Evolutionary conservation across 53 echinoderm and acorn worm genomes (phyloP).

Genomic region (Paracentrotus lividus): DNA sequence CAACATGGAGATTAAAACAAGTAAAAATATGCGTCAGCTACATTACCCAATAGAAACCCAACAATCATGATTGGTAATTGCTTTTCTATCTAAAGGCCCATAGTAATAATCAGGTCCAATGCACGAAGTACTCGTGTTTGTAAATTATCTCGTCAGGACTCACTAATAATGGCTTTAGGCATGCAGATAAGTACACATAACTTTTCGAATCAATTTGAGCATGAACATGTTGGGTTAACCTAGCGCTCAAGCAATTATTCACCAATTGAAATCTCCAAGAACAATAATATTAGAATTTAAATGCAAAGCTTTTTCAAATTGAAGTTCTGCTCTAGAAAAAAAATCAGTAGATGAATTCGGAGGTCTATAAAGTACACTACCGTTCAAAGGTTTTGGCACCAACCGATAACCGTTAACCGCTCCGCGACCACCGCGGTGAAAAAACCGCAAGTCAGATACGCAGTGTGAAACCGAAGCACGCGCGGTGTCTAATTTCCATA

Average conservation of each 20-base stretch:
- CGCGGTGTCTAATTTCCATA: too few relatives aligned
- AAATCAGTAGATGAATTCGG: background rate
- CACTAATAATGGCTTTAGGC: background rate
- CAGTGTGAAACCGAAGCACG: too few relatives aligned
- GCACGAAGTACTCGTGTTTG: background rate
- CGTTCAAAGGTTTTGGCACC: too few relatives aligned
- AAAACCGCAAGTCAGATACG: too few relatives aligned
- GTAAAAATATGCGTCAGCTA: too few relatives aligned
- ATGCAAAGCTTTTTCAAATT: background rate
- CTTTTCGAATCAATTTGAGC: too few relatives aligned
- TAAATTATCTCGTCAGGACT: background rate
- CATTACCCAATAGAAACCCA: background rate
- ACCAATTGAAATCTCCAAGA: background rate
- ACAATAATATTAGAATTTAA: background rate
- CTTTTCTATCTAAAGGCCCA: background rate
- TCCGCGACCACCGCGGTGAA: too few relatives aligned
- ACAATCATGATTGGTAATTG: background rate
- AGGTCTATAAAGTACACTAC: background rate
- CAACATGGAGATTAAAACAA: background rate
- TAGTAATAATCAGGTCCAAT: background rate
- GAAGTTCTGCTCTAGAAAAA: background rate
- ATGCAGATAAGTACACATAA: background rate
- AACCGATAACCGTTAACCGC: too few relatives aligned
- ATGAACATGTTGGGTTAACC: background rate
- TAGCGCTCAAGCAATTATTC: background rate